Percentiles rank a stretch among this genome's conserved stretches.
phyloP scores from a whole-genome alignment of 2,113 vertebrate species.

The Hystrix brachyura region DNA sequence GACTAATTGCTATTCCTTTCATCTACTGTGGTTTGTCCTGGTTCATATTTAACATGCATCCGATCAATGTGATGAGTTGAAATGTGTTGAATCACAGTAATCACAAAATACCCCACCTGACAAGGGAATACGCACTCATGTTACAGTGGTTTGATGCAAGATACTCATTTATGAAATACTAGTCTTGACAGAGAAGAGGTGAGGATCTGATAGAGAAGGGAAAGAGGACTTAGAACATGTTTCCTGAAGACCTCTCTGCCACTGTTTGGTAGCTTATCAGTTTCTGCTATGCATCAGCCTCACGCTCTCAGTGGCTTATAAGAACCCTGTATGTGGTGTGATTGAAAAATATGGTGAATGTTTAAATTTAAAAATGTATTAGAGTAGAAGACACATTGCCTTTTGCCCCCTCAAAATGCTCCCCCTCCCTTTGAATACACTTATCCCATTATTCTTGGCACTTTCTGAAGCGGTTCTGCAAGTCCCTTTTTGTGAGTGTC shows the following conservation, averaged over 20 bases:
- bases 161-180: neutral
- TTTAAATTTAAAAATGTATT: neutral
- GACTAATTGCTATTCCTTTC: neutral
- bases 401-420: neutral
- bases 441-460: neutral
- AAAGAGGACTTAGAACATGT: neutral
- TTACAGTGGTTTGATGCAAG: neutral
- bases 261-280: neutral
- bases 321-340: neutral
- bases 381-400: neutral
- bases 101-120: neutral
- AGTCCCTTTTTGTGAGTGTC: neutral
- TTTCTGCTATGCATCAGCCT: neutral
- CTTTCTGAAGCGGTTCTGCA: neutral
- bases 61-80: neutral
- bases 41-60: neutral
- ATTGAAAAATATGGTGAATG: neutral
- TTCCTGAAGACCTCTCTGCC: neutral
- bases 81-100: conserved; percentile 6
- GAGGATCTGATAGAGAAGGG: neutral
- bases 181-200: neutral
- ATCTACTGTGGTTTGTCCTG: neutral
- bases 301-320: neutral
- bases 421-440: neutral
- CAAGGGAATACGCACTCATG: neutral